Evolutionary conservation across 2,888 invertebrate genomes (phyloP).

Genomic region (Spodoptera picta): DNA sequence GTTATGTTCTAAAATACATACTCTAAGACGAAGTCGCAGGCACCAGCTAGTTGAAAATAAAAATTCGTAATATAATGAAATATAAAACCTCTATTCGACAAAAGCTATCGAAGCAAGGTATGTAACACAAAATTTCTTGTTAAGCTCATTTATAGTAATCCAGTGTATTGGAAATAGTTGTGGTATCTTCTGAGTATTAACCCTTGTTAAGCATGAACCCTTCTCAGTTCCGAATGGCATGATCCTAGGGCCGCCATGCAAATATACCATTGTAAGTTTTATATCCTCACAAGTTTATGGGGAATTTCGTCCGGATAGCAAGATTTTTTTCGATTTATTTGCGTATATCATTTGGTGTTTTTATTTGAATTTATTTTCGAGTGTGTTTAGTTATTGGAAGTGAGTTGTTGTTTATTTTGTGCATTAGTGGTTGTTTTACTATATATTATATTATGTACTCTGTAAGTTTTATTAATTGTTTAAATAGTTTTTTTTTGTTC

Average conservation of each 20-base stretch:
- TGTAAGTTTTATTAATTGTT: too few relatives aligned
- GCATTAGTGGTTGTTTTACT: too few relatives aligned
- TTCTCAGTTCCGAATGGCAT: constrained; percentile 74
- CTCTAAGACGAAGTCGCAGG: too few relatives aligned
- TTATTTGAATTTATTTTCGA: constrained; percentile 50
- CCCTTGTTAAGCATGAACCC: constrained; percentile 83
- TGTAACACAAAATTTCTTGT: constrained; percentile 41
- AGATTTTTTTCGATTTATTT: constrained; percentile 50
- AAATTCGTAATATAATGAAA: too few relatives aligned
- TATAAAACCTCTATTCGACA: too few relatives aligned
- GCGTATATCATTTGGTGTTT: constrained; percentile 45
- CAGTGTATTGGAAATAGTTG: constrained; percentile 72
- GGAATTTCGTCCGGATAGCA: constrained; percentile 46
- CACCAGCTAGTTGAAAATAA: too few relatives aligned
- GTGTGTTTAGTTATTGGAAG: too few relatives aligned
- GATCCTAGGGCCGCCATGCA: constrained; percentile 72
- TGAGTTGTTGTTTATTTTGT: too few relatives aligned
- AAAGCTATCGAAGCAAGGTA: too few relatives aligned
- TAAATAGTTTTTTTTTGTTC: too few relatives aligned
- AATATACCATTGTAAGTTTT: constrained; percentile 64
- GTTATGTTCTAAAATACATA: too few relatives aligned
- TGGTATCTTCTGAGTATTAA: constrained; percentile 73
- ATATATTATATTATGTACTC: too few relatives aligned
- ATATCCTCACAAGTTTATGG: constrained; percentile 40
- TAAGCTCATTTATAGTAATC: constrained; percentile 65